These are phyloP conservation scores for Drosophila gaucha DNA, from an alignment of 2,888 invertebrate genomes.

Conservation along the genomic window DNA sequence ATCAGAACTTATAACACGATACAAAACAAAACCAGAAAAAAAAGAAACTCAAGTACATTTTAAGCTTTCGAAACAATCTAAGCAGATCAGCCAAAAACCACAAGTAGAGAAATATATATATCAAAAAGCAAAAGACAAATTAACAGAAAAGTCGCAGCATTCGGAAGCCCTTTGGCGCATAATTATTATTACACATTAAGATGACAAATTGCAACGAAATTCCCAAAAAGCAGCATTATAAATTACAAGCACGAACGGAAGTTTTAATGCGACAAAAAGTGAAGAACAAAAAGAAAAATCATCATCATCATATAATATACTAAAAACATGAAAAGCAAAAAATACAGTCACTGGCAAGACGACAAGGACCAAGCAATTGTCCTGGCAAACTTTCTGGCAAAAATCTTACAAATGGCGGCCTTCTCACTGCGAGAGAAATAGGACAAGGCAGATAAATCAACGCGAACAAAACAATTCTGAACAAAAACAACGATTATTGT, in stretches of 20 bases:
- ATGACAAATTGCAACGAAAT: conserved; percentile 72
- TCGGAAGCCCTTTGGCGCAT: conserved; percentile 63
- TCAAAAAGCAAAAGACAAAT: conserved; percentile 27
- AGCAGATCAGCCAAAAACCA: conserved; percentile 8
- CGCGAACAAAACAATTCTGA: conserved; percentile 57
- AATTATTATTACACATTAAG: conserved; percentile 74
- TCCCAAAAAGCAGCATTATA: conserved; percentile 70
- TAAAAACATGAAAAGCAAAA: conserved; percentile 25
- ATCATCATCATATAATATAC: conserved; percentile 25
- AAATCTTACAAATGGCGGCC: conserved; percentile 79
- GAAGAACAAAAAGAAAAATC: conserved; percentile 53
- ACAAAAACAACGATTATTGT: conserved; percentile 56
- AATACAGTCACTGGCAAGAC: conserved; percentile 55
- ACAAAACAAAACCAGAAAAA: neutral
- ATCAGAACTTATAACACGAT: conserved; percentile 7
- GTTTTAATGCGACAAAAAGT: conserved; percentile 79
- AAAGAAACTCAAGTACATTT: conserved; percentile 11
- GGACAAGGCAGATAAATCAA: conserved; percentile 73
- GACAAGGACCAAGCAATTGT: conserved; percentile 55
- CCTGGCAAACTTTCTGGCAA: conserved; percentile 71
- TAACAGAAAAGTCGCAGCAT: conserved; percentile 48
- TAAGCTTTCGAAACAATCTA: conserved; percentile 20
- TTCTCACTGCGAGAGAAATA: conserved; percentile 62
- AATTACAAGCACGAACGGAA: conserved; percentile 77
- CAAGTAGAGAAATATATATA: neutral